These are phyloP conservation scores for Melipona beecheii DNA, from an alignment of 2,888 invertebrate species.

Conservation along the genomic window DNA sequence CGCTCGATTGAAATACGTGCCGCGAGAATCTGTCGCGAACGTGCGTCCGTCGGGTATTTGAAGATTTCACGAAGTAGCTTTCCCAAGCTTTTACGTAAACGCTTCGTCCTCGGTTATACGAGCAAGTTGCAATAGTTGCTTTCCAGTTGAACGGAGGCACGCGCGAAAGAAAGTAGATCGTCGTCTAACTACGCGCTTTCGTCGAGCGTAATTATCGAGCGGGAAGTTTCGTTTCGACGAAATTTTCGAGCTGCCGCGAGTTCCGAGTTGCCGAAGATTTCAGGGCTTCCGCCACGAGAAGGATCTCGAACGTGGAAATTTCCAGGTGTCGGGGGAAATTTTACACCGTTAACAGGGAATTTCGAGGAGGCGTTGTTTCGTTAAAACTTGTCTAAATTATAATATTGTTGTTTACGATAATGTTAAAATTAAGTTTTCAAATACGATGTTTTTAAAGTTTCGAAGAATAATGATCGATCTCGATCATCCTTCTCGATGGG, in stretches of 20 bases:
- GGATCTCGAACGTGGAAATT: background rate
- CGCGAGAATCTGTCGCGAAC: conserved; percentile 51
- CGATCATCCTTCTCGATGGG: background rate
- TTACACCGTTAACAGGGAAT: background rate
- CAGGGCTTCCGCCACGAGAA: background rate
- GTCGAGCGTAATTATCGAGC: background rate
- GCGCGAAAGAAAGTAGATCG: background rate
- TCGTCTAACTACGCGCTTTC: background rate
- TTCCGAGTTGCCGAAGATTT: background rate
- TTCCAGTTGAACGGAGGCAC: background rate
- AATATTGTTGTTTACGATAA: background rate
- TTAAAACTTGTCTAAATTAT: background rate
- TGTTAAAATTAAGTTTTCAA: background rate
- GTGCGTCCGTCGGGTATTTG: conserved; percentile 42
- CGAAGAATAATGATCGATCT: background rate
- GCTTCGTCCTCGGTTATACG: conserved; percentile 12
- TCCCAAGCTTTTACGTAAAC: conserved; percentile 47
- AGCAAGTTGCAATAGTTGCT: background rate
- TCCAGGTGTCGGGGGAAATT: background rate
- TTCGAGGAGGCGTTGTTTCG: background rate
- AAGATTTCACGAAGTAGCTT: conserved; percentile 49
- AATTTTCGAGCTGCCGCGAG: background rate
- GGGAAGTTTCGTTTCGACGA: background rate
- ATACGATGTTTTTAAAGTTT: background rate
- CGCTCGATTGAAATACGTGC: conserved; percentile 54